Percentiles rank a stretch among this genome's conserved stretches.
Evolutionary conservation across 1,140 invertebrate genomes (phyloP).

Genomic region (Triops cancriformis): DNA sequence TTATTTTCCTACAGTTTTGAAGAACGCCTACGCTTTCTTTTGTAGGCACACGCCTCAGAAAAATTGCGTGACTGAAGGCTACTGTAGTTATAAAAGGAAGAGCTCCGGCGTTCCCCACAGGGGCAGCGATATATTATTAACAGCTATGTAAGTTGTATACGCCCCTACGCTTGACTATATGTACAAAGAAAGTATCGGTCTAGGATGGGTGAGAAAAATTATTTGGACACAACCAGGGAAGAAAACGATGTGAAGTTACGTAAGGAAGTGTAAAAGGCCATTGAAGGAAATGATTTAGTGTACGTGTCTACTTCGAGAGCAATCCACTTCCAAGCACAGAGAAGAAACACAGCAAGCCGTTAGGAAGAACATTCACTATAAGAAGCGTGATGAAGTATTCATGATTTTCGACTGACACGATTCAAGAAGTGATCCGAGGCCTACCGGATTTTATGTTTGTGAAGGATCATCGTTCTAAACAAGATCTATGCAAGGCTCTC

Average conservation of each 20-base stretch:
- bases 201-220: no score
- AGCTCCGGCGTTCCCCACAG: neutral
- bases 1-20: neutral
- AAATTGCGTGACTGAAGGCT: neutral
- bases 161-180: neutral
- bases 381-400: neutral
- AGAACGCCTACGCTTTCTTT: neutral
- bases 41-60: neutral
- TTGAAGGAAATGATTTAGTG: no score
- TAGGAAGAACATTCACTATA: neutral
- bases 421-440: neutral
- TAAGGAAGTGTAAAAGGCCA: no score
- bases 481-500: neutral
- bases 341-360: neutral
- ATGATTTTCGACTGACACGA: neutral
- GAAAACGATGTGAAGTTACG: no score
- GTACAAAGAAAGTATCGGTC: neutral
- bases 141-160: neutral
- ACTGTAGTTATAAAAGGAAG: neutral
- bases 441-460: neutral
- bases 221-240: no score
- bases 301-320: no score
- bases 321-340: no score
- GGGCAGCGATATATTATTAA: neutral
- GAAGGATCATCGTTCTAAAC: neutral